A percentile compares a stretch with the other conserved stretches of the same genome.
Evolutionary conservation across 2,797 vertebrate species (phyloP).

Genomic region (Luscinia luscinia): DNA sequence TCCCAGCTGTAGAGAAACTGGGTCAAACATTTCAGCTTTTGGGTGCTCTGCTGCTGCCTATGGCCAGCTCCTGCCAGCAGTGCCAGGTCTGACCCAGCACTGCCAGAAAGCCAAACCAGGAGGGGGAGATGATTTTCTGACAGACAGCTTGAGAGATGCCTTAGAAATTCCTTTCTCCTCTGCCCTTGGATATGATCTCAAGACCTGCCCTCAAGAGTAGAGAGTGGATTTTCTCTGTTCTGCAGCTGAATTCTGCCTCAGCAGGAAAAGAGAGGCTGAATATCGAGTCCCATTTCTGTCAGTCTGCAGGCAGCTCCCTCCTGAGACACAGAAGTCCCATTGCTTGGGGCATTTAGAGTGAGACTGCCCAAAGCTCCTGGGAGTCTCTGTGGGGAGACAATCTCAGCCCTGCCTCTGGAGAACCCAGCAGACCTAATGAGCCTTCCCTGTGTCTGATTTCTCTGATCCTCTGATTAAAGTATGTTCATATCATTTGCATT

Average conservation of each 20-base stretch:
- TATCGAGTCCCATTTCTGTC: neutral
- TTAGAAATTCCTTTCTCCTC: neutral
- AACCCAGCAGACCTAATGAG: neutral
- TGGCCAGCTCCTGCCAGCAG: neutral
- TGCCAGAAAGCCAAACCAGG: neutral
- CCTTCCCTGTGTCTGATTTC: slow-evolving; percentile 33
- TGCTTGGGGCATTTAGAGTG: slow-evolving; percentile 38
- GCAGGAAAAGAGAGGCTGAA: neutral
- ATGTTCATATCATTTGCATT: slow-evolving; percentile 64
- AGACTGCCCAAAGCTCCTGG: slow-evolving; percentile 51
- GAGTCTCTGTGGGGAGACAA: slow-evolving; percentile 31
- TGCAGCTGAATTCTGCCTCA: neutral
- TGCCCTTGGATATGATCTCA: neutral
- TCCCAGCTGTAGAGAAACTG: slow-evolving; percentile 46
- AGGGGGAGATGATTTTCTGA: neutral
- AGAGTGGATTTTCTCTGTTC: neutral
- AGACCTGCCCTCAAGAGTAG: neutral
- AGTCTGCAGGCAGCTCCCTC: neutral
- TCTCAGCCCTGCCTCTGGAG: neutral
- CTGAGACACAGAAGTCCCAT: neutral
- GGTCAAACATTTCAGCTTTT: slow-evolving; percentile 7
- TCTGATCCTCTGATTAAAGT: slow-evolving; percentile 69
- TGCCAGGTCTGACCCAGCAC: neutral
- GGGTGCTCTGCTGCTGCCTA: neutral
- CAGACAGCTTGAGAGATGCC: neutral